Evolutionary conservation across 2,888 invertebrate genomes (phyloP), one percentile per base, ranked within the genome.

Genomic region (Zygogramma bicolorata): DNA sequence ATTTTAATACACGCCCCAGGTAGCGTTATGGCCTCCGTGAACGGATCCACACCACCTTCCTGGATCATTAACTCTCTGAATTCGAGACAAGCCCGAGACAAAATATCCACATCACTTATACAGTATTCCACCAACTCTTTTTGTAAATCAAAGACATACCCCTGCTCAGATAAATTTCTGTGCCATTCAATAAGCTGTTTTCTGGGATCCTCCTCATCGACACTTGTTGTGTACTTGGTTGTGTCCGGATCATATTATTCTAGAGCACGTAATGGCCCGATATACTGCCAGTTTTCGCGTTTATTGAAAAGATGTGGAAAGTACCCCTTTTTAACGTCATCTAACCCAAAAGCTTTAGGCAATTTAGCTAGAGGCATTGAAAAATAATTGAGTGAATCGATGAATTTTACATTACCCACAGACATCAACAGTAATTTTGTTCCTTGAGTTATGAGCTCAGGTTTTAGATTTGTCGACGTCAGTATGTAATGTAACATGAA

Each of bases 371-470:
- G 46, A 5, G 73, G 20, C 75, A 79, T 78, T 0, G 77, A 76
- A 15, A 79, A 77, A 65, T 78, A 74, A 46, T 80, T 77, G 27
- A 77, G 22, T 84, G 86, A 85, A 81, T 75, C 76, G n/a, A 72
- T 57, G 40, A 76, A 73, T 65, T 65, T 70, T 29, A 75, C 61
- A 59, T 73, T 74, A 40, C 59, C 34, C n/a, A 68, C 27, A 8
- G 18, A 42, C 74, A 74, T 74, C 57, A 68, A 61, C n/a, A 76
- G 40, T 31, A 67, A 29, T 65, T 75, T 75, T 58, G 75, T 74
- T 6, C 74, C 75, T 3, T 69, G 15, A 60, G 72, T 75, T 18
- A 75, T 68, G 8, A 75, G 57, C 22, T 74, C 74, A 13, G 65
- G 65, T 1, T 69, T 65, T 22, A 31, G 38, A 57, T 62, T 46